Evolutionary conservation across 2,888 invertebrate species (phyloP).

Genomic region (Malacosoma neustria): DNA sequence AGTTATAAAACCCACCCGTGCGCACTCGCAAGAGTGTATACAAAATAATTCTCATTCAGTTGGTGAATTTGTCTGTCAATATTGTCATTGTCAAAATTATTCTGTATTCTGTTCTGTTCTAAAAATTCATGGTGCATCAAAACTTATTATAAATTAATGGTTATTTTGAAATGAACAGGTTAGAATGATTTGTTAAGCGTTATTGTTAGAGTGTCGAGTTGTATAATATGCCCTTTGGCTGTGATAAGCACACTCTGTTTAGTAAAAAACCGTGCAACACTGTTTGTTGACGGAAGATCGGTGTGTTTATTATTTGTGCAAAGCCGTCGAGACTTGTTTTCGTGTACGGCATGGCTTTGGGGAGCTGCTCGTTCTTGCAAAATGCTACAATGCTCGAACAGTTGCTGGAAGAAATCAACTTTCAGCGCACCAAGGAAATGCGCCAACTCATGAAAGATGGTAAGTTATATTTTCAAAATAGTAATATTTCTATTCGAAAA

Average conservation of each 20-base stretch:
- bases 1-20: no score
- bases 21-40: no score
- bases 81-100: no score
- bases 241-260: constrained; percentile 7
- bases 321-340: constrained; percentile 16
- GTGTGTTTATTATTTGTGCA: constrained; percentile 23
- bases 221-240: constrained; percentile 18
- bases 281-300: constrained; percentile 22
- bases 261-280: constrained; percentile 8
- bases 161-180: not conserved
- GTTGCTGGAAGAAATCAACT: constrained; percentile 92
- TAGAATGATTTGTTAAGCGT: constrained; percentile 1
- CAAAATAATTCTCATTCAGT: no score
- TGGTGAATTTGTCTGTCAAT: no score
- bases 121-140: no score
- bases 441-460: constrained; percentile 91
- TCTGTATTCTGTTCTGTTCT: no score
- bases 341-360: constrained; percentile 44
- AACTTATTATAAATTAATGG: no score
- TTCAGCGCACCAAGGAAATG: constrained; percentile 94
- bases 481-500: no score
- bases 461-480: constrained; percentile 61
- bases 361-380: constrained; percentile 49
- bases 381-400: constrained; percentile 86
- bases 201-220: constrained; percentile 4